Evolutionary conservation across 2,888 invertebrate species (phyloP).

Genomic region (Orthonychiurus folsomi): DNA sequence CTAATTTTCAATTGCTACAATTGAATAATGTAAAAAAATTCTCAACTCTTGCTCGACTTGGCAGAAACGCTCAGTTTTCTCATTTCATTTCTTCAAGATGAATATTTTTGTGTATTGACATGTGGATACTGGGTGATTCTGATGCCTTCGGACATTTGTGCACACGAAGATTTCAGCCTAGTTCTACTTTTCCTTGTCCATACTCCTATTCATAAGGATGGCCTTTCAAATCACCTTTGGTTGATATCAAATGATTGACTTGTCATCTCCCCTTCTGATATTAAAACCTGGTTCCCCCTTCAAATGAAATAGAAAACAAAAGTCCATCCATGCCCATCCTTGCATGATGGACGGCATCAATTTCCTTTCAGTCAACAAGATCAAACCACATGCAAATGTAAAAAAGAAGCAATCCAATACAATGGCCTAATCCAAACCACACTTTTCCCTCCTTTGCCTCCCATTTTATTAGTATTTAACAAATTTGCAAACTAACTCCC

Average conservation of each 20-base stretch:
- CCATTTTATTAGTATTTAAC: too few species aligned
- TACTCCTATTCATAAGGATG: neutral
- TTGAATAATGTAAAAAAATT: too few species aligned
- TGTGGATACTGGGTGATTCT: neutral
- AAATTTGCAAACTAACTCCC: too few species aligned
- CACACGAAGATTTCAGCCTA: neutral
- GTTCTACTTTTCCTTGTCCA: neutral
- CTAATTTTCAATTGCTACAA: too few species aligned
- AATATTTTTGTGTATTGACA: neutral
- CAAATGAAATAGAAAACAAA: neutral
- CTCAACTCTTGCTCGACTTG: too few species aligned
- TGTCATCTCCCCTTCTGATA: neutral
- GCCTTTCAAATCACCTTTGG: neutral
- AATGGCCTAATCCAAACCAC: too few species aligned
- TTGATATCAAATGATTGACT: neutral
- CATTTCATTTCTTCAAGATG: too few species aligned
- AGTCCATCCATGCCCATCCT: neutral
- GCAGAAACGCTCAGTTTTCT: too few species aligned
- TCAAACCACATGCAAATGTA: neutral
- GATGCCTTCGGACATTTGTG: neutral
- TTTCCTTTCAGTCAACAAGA: neutral
- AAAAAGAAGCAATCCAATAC: too few species aligned
- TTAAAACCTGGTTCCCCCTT: neutral
- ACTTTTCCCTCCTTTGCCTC: too few species aligned
- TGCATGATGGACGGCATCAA: neutral